Evolutionary conservation across 37 sponge, comb jelly and placozoan species (phyloP).

Genomic region (Dysidea cf. avara): DNA sequence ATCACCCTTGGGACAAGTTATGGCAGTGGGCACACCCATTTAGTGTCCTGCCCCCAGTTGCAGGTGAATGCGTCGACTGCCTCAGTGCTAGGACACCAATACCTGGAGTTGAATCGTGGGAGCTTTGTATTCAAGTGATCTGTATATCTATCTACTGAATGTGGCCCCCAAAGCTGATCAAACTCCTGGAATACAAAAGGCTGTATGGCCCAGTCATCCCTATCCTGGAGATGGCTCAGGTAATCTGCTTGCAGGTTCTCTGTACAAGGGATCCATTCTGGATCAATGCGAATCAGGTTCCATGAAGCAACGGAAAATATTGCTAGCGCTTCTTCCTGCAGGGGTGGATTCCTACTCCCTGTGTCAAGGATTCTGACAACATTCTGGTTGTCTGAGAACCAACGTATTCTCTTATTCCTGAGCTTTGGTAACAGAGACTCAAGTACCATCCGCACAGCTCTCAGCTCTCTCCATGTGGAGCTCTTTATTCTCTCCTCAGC

Average conservation of each 20-base stretch:
- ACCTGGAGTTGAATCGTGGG: constrained; percentile 13
- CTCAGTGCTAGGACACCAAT: constrained; percentile 17
- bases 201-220: constrained; percentile 31
- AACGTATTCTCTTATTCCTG: neutral
- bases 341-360: constrained; percentile 14
- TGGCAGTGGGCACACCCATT: constrained; percentile 36
- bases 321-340: constrained; percentile 13
- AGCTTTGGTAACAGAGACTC: neutral
- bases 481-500: neutral
- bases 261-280: constrained; percentile 44
- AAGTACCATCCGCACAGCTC: constrained; percentile 16
- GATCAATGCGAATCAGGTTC: constrained; percentile 11
- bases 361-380: constrained; percentile 17
- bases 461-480: constrained; percentile 39
- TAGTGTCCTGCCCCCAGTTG: constrained; percentile 22
- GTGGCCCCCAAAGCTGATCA: constrained; percentile 34
- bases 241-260: constrained; percentile 34
- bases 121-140: constrained; percentile 6
- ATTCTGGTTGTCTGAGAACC: constrained; percentile 30
- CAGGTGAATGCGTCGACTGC: constrained; percentile 45
- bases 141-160: constrained; percentile 25
- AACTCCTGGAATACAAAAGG: constrained; percentile 2
- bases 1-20: constrained; percentile 12
- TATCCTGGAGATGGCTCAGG: constrained; percentile 15
- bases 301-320: constrained; percentile 10